phyloP scores from a whole-genome alignment of 2,888 invertebrate species.

The Xylophagus ater region DNA sequence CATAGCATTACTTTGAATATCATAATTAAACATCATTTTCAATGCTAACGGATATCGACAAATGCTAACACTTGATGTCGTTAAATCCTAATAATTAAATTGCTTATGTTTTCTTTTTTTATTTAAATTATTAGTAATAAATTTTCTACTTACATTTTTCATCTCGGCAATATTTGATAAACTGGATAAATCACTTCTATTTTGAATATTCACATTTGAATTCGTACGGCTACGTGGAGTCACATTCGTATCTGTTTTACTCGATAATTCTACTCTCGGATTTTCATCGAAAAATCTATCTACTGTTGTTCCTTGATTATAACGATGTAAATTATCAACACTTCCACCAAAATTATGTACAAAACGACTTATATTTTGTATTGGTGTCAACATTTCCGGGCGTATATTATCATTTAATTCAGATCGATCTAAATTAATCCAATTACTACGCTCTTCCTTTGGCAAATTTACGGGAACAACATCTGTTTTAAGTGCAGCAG shows the following conservation, averaged over 20 bases:
- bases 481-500: conserved; percentile 45
- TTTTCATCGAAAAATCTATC: conserved; percentile 24
- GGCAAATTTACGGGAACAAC: conserved; percentile 4
- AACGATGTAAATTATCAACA: conserved; percentile 32
- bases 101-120: no score
- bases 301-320: conserved; percentile 27
- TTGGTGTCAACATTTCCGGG: conserved; percentile 32
- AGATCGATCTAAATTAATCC: background rate
- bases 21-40: conserved; percentile 89
- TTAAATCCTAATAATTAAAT: conserved; percentile 8
- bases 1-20: conserved; percentile 67
- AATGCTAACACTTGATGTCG: conserved; percentile 19
- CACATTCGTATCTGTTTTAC: no score
- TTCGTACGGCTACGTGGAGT: no score
- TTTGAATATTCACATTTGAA: no score
- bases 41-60: conserved; percentile 57
- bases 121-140: background rate
- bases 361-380: conserved; percentile 36
- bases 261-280: no score
- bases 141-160: background rate
- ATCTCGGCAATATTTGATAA: background rate
- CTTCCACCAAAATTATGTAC: conserved; percentile 38
- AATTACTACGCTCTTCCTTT: no score
- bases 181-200: background rate
- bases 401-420: background rate